Evolutionary conservation across 1,140 invertebrate species (phyloP), one percentile per base, ranked within the genome.

Genomic region (Hyphantria cunea): DNA sequence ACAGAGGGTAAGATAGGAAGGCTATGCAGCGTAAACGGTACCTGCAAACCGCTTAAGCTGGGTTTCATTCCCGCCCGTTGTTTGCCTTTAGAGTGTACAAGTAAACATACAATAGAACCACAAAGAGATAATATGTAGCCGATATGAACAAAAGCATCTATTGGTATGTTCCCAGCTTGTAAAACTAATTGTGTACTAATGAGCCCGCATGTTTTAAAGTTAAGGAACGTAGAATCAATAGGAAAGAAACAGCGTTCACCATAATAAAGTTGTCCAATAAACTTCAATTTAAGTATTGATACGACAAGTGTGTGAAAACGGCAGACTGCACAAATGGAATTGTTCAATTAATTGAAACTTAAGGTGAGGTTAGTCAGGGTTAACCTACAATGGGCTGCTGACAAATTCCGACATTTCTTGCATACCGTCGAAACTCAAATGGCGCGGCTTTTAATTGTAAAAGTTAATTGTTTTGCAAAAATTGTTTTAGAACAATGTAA

Each of bases 391-490:
- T 44, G 12, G 25, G 17, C 50, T 41, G 53, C 54, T 56, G 54
- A 56, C 54, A 56, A 56, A 47, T 56, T 56, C 54, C 54, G 55
- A 47, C 64, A 64, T 65, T 56, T 50, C 49, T 14, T n/a, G 55
- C 45, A 72, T 72, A 60, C 70, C 60, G 17, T 14, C 48, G 9
- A 32, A 49, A 49, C 48, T 56, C 37, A 51, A 47, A 56, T 37
- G 33, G 52, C 59, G 34, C 51, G 44, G 59, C 53, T 63, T 66
- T 72, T 72, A 72, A 68, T 68, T 72, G 63, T 33, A 48, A 44
- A 61, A 56, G 60, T 52, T 66, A 66, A 70, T 70, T 66, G 64
- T 54, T 63, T 66, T 51, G 66, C 59, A 59, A 66, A 59, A 66
- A 62, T 66, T 58, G 58, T 53, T 55, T 25, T 56, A 48, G 41